phyloP scores from a whole-genome alignment of 2,113 vertebrate genomes.

The Pedetes capensis region DNA sequence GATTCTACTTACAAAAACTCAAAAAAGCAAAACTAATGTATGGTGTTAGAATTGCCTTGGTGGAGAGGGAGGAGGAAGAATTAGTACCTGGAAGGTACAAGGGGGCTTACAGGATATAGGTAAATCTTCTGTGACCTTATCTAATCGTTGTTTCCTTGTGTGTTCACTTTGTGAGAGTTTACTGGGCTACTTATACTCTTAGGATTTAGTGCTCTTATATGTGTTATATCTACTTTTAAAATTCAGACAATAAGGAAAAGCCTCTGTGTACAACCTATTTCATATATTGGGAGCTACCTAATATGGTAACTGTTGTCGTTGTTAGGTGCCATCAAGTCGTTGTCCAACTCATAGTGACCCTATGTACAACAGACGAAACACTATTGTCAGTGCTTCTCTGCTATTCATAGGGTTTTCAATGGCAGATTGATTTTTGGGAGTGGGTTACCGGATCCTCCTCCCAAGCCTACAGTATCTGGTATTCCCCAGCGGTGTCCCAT shows the following conservation, averaged over 20 bases:
- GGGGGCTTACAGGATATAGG: neutral
- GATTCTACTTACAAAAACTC: neutral
- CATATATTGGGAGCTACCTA: neutral
- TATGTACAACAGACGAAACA: no score
- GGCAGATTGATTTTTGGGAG: no score
- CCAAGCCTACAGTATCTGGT: no score
- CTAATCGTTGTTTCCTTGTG: neutral
- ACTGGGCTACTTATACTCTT: no score
- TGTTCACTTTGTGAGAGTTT: neutral
- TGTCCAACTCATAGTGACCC: no score
- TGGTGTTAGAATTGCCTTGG: neutral
- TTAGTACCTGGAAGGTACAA: neutral
- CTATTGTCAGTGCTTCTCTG: no score
- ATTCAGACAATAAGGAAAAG: neutral
- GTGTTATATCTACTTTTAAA: no score
- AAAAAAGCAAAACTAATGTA: neutral
- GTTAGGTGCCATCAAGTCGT: no score
- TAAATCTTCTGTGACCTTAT: neutral
- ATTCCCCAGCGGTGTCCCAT: no score
- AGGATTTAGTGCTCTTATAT: neutral
- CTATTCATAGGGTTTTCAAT: no score
- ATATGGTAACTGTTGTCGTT: neutral
- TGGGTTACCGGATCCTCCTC: no score
- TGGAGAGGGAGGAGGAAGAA: neutral
- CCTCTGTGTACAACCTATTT: neutral